Base-by-base conservation (phyloP, 2,113 vertebrate species). In the Apistogramma diplotaenia region DNA sequence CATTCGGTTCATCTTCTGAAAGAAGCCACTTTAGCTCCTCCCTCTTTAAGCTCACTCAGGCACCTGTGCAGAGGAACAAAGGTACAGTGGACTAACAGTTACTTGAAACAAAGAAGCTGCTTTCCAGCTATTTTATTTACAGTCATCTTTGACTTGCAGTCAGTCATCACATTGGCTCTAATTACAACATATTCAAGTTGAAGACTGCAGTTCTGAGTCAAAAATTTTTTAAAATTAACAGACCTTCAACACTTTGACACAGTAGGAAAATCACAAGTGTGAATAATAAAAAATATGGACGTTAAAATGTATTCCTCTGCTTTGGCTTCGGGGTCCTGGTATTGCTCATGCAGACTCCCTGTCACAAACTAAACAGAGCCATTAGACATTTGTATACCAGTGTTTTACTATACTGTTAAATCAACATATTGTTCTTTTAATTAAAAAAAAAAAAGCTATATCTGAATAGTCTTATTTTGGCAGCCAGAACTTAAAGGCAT, bases 401-500 rank as follows among this genome's bases (percentile, higher is more conserved):
- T 70, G 43, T 70, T 70, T 51, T 51, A 70, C 43, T 70, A 31
- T 49, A 70, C 12, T 70, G 16, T 51, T 25, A 70, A 51, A 43
- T 70, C 43, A 70, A 29, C 8, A 8, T 70, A 49, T 49, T n/a
- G 3, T 29, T 65, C 3, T 9, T 65, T 23, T 23, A 43, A 8
- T 16, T 8, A 9, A 57, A 57, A 57, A 29, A n/a, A 53, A 53
- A 62, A 10, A 43, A 46, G 21, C 8, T 65, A 27, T 67, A 27
- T 4, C 37, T 67, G 8, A 29, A 58, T 3, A 3, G 12, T 4
- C 31, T 72, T 71, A 57, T 55, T 74, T 70, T 80, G 79, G 73
- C 79, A 86, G 86, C 81, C 35, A 58, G 13, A 77, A 53, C 81
- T 11, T 57, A 49, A 90, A 87, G 85, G 85, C 89, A 78, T 83